Conservation (phyloP, 2,113 vertebrate species). For the Hassar affinis region DNA sequence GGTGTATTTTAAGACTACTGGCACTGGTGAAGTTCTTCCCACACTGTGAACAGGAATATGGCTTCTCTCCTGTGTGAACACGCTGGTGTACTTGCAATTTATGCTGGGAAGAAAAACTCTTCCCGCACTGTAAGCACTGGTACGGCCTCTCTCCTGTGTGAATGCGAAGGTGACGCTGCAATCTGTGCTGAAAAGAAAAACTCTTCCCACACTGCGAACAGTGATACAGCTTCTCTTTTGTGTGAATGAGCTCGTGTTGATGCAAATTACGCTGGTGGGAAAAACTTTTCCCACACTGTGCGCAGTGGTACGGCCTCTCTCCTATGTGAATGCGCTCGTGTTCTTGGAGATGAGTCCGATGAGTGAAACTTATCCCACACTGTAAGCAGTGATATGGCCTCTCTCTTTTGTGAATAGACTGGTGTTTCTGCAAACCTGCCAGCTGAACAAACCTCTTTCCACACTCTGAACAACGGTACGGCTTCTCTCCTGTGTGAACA, state of each 20-base stretch:
- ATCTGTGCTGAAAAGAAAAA: slow-evolving; percentile 14
- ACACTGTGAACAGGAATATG: slow-evolving; percentile 26
- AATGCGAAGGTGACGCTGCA: slow-evolving; percentile 17
- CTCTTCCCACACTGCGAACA: slow-evolving; percentile 6
- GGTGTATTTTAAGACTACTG: slow-evolving; percentile 24
- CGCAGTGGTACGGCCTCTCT: slow-evolving; percentile 15
- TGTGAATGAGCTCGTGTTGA: slow-evolving; percentile 16
- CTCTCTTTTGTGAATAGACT: slow-evolving; percentile 22
- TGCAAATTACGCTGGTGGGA: slow-evolving; percentile 21
- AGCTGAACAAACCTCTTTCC: slow-evolving; percentile 19
- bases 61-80: slow-evolving; percentile 21
- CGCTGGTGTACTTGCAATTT: slow-evolving; percentile 23
- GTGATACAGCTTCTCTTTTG: slow-evolving; percentile 19
- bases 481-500: slow-evolving; percentile 11
- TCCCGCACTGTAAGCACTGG: slow-evolving; percentile 13
- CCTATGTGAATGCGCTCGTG: slow-evolving; percentile 23
- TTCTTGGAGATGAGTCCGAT: slow-evolving; percentile 27
- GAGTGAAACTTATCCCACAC: slow-evolving; percentile 16
- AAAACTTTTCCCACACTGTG: slow-evolving; percentile 16
- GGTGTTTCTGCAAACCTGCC: slow-evolving; percentile 17
- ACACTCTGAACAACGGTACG: slow-evolving; percentile 3
- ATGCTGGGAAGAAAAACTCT: slow-evolving; percentile 26
- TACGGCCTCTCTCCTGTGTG: slow-evolving; percentile 11
- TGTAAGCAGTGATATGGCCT: slow-evolving; percentile 19
- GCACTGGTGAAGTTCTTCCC: slow-evolving; percentile 18